Conservation (phyloP, 2,888 invertebrate genomes). For the Lepidocyrtinus sp. region DNA sequence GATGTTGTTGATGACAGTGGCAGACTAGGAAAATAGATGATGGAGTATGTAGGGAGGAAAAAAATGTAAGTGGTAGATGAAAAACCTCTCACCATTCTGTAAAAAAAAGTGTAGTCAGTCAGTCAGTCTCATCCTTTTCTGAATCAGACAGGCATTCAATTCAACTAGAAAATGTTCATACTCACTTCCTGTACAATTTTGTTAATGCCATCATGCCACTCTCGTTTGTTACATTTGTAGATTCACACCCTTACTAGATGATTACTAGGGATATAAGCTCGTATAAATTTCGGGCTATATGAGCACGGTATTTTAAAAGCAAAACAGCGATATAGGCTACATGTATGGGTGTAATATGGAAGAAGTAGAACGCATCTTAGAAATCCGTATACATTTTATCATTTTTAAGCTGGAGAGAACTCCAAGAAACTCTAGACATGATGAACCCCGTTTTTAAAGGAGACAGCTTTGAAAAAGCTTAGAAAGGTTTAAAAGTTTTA, state of each 20-base stretch:
- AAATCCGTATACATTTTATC: background rate
- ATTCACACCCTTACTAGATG: background rate
- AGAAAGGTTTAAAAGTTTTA: too few relatives aligned
- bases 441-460: too few relatives aligned
- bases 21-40: slow-evolving; percentile 29
- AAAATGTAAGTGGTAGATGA: slow-evolving; percentile 37
- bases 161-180: slow-evolving; percentile 22
- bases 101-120: slow-evolving; percentile 35
- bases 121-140: slow-evolving; percentile 48
- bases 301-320: too few relatives aligned
- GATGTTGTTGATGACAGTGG: slow-evolving; percentile 54
- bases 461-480: too few relatives aligned
- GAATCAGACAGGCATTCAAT: slow-evolving; percentile 51
- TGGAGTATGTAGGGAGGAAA: slow-evolving; percentile 19
- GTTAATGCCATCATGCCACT: background rate
- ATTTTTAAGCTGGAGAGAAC: too few relatives aligned
- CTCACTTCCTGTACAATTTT: slow-evolving; percentile 2
- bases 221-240: background rate
- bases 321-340: too few relatives aligned
- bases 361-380: background rate
- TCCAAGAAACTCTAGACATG: too few relatives aligned
- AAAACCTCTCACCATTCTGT: slow-evolving; percentile 50
- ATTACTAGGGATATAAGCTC: too few relatives aligned
- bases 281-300: too few relatives aligned
- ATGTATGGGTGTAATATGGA: background rate